These are phyloP conservation scores for Noctua janthina DNA, from an alignment of 2,888 invertebrate genomes.

Conservation along the genomic window DNA sequence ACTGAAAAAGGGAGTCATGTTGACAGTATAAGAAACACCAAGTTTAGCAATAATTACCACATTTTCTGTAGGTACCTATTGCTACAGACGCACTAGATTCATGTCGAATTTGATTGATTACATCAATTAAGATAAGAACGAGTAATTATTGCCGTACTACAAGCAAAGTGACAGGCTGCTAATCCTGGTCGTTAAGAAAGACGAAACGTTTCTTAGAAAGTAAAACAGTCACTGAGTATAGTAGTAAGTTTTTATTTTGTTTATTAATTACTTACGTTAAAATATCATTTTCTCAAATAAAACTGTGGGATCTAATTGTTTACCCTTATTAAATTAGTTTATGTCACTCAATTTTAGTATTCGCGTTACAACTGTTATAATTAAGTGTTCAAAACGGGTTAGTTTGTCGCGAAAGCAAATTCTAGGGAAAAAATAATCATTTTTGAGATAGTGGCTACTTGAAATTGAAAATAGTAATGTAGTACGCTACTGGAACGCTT, in stretches of 20 bases:
- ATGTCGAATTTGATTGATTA: constrained; percentile 57
- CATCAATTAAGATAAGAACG: constrained; percentile 54
- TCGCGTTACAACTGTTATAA: not conserved
- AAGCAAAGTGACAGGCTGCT: constrained; percentile 18
- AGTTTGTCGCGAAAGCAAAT: not conserved
- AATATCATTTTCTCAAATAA: not conserved
- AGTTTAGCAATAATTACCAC: constrained; percentile 19
- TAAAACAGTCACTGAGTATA: not conserved
- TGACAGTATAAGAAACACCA: constrained; percentile 8
- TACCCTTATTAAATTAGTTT: not conserved
- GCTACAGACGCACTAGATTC: constrained; percentile 31
- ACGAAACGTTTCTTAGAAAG: constrained; percentile 19
- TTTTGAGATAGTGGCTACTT: constrained; percentile 40
- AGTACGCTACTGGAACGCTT: constrained; percentile 4
- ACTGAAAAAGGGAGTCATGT: constrained; percentile 1
- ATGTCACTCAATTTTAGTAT: not conserved
- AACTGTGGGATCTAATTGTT: not conserved
- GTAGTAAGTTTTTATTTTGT: not conserved
- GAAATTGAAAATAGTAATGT: constrained; percentile 20
- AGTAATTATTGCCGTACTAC: constrained; percentile 26
- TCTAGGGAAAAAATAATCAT: not conserved
- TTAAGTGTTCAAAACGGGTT: not conserved
- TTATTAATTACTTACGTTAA: not conserved
- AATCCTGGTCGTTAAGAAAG: constrained; percentile 7
- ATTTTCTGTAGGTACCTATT: constrained; percentile 17